A percentile compares a stretch with the other conserved stretches of the same genome.
Conservation (phyloP, 2,113 vertebrate species). For the Perognathus longimembris region DNA sequence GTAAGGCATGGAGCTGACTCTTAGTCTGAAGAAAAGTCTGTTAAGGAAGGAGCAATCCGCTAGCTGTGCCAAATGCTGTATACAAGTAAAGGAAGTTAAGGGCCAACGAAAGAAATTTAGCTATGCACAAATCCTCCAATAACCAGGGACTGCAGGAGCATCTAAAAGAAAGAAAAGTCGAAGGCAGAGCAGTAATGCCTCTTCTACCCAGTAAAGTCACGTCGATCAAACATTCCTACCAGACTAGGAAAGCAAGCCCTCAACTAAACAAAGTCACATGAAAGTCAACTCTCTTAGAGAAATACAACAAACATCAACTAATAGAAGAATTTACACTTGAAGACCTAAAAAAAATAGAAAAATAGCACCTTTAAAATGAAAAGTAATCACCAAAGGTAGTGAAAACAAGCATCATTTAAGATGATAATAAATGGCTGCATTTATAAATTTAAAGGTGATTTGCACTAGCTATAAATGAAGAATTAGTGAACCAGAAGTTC, state of each 20-base stretch:
- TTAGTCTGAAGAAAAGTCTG: background rate
- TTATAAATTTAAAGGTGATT: slow-evolving; percentile 38
- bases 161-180: background rate
- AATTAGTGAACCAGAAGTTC: slow-evolving; percentile 25
- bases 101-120: background rate
- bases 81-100: background rate
- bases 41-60: background rate
- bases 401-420: slow-evolving; percentile 30
- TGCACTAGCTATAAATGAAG: slow-evolving; percentile 7
- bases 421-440: background rate
- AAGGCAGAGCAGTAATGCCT: background rate
- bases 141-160: background rate
- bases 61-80: background rate
- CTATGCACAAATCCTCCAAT: background rate
- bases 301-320: background rate
- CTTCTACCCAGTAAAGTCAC: background rate
- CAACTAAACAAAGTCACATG: background rate
- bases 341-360: background rate
- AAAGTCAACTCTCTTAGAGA: background rate
- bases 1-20: background rate
- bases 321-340: background rate
- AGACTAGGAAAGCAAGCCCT: background rate
- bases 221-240: background rate
- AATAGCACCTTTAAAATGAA: background rate
- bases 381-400: background rate